Percentiles rank a stretch among this genome's conserved stretches.
phyloP scores from a whole-genome alignment of 1,140 invertebrate species.

The Chrysopa pallens region DNA sequence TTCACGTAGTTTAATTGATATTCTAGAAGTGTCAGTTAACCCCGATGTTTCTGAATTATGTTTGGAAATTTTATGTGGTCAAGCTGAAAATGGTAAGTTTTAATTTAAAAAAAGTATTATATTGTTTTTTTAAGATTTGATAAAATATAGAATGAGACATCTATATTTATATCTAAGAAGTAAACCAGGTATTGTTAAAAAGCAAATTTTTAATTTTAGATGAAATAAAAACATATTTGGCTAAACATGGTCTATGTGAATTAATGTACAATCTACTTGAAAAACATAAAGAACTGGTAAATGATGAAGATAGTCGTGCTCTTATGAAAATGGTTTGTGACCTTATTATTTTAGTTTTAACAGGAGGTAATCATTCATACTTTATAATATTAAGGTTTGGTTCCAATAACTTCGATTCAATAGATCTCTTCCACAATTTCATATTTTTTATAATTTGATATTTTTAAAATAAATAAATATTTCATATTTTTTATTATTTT shows the following conservation, averaged over 20 bases:
- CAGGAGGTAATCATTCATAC: slow-evolving; percentile 36
- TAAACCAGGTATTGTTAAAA: too few species aligned
- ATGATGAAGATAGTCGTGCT: slow-evolving; percentile 48
- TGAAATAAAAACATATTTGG: slow-evolving; percentile 54
- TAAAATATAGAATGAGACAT: slow-evolving; percentile 1
- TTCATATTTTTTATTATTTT: too few species aligned
- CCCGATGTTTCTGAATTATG: slow-evolving; percentile 53
- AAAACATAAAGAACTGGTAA: slow-evolving; percentile 37
- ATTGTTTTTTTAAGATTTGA: too few species aligned
- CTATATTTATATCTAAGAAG: neutral
- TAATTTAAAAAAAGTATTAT: too few species aligned
- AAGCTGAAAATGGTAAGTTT: slow-evolving; percentile 51
- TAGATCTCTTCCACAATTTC: neutral
- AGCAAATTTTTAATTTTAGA: slow-evolving; percentile 38
- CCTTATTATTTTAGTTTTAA: slow-evolving; percentile 63
- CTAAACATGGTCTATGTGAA: slow-evolving; percentile 54
- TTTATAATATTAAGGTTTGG: neutral
- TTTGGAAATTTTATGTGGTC: slow-evolving; percentile 52
- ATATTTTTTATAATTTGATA: slow-evolving; percentile 2
- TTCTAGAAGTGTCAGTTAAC: slow-evolving; percentile 37
- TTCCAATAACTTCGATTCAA: neutral
- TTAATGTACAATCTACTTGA: slow-evolving; percentile 55
- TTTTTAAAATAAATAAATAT: slow-evolving; percentile 1
- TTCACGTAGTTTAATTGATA: slow-evolving; percentile 34
- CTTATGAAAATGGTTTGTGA: slow-evolving; percentile 71